Percentiles rank a stretch among this genome's conserved stretches.
Conservation (phyloP, 35 echinoderm and acorn worm species). For the Ophiothrix spiculata region DNA sequence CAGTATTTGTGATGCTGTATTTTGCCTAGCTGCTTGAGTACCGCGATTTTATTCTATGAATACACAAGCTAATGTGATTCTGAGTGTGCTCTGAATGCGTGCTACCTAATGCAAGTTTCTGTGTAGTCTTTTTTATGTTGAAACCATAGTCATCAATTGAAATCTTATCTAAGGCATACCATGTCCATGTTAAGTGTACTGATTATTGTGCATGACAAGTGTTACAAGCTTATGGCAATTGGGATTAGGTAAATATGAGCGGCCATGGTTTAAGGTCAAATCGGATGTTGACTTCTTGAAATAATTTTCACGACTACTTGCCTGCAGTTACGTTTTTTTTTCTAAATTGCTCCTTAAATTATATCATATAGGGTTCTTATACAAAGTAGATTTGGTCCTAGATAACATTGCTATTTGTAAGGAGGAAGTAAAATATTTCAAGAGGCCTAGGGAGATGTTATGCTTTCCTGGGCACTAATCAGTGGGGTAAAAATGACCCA, state of each 20-base stretch:
- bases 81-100: not conserved
- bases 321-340: too few species aligned
- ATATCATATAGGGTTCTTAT: too few species aligned
- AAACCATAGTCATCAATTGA: not conserved
- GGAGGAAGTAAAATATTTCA: too few species aligned
- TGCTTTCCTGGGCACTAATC: too few species aligned
- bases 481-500: too few species aligned
- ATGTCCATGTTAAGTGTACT: not conserved
- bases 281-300: not conserved
- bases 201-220: not conserved
- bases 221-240: not conserved
- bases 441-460: too few species aligned
- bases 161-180: not conserved
- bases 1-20: too few species aligned
- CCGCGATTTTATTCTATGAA: not conserved
- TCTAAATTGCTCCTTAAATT: too few species aligned
- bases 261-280: not conserved
- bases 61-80: not conserved
- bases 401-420: too few species aligned
- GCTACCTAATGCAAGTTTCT: not conserved
- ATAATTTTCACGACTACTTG: not conserved
- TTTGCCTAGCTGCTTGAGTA: too few species aligned
- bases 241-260: not conserved
- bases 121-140: too few species aligned
- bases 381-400: too few species aligned